phyloP scores from a whole-genome alignment of 2,797 vertebrate species.

The Momotus momota region DNA sequence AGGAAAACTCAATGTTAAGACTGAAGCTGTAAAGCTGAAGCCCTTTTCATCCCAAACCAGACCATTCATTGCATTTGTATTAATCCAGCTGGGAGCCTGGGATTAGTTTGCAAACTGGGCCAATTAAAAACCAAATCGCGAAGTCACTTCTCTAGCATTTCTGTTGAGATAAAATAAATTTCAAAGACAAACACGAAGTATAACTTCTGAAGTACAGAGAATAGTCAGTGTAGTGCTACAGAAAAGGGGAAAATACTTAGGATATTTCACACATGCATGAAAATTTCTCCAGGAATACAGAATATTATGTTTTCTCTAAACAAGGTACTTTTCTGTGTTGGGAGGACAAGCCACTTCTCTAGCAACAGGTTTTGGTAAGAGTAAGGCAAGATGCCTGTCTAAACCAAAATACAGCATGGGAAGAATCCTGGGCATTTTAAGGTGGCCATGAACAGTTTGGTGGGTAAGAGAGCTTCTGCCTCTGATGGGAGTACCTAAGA shows the following conservation, averaged over 20 bases:
- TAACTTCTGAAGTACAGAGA: not conserved
- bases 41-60: not conserved
- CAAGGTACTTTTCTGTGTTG: not conserved
- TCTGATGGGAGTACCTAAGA: not conserved
- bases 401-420: not conserved
- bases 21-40: not conserved
- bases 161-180: not conserved
- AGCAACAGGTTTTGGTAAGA: not conserved
- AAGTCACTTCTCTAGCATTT: not conserved
- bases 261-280: not conserved
- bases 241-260: not conserved
- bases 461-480: not conserved
- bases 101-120: not conserved
- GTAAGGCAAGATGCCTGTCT: not conserved
- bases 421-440: not conserved
- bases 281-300: not conserved
- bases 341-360: not conserved
- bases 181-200: not conserved
- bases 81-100: not conserved
- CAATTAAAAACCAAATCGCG: not conserved
- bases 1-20: not conserved
- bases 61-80: not conserved
- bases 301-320: not conserved
- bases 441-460: not conserved
- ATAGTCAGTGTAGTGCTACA: not conserved